These are phyloP conservation scores for Lamellibrachia columna DNA, from an alignment of 2,888 invertebrate species.

Conservation along the genomic window DNA sequence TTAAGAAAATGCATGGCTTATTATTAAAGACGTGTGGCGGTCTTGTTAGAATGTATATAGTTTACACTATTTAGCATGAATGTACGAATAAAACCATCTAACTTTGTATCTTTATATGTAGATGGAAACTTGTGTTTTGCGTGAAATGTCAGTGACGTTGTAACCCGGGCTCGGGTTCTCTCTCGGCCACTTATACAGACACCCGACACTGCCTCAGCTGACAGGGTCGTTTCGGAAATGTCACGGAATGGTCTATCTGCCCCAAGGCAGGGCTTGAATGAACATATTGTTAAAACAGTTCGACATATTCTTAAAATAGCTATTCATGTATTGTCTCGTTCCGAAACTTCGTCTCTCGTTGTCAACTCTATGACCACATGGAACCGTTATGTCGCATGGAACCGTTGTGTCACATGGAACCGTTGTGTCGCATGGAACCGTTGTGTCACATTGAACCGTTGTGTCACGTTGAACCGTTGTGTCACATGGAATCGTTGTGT, in stretches of 20 bases:
- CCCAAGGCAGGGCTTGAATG: background rate
- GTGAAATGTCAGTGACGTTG: background rate
- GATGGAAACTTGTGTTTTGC: background rate
- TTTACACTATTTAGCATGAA: no score
- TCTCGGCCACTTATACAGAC: background rate
- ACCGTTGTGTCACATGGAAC: no score
- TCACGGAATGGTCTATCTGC: background rate
- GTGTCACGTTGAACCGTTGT: no score
- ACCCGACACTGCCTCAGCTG: background rate
- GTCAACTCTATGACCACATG: background rate
- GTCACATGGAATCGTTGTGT: no score
- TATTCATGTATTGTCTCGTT: background rate
- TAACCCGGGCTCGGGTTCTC: background rate
- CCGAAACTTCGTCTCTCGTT: background rate
- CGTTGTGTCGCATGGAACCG: no score
- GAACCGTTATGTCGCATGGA: background rate
- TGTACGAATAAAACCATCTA: no score
- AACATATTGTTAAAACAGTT: background rate
- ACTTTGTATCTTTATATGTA: background rate
- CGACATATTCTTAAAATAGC: background rate
- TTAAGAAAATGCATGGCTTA: no score
- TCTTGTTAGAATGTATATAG: no score
- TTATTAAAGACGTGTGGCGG: no score
- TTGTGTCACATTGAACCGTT: no score
- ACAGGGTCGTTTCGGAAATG: conserved; percentile 5